Conservation (phyloP, 2,888 invertebrate species). For the Campoplex capitator region DNA sequence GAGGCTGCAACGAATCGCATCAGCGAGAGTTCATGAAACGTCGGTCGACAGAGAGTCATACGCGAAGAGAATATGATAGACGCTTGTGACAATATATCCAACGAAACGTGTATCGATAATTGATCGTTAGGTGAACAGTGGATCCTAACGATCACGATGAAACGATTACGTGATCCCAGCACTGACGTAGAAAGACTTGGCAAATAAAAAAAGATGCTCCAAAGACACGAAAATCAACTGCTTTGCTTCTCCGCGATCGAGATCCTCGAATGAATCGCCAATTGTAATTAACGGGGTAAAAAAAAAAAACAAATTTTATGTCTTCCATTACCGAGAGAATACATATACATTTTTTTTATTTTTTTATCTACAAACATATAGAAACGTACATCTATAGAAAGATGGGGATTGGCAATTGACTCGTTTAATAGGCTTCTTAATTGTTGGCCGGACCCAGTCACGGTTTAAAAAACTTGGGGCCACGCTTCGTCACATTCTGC, state of each 20-base stretch:
- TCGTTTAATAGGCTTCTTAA: slow-evolving; percentile 64
- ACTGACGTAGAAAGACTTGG: slow-evolving; percentile 4
- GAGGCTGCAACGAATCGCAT: slow-evolving; percentile 26
- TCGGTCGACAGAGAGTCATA: slow-evolving; percentile 13
- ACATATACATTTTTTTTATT: not conserved
- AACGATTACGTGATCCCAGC: slow-evolving; percentile 59
- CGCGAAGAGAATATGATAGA: not conserved
- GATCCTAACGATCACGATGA: slow-evolving; percentile 40
- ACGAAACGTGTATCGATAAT: slow-evolving; percentile 39
- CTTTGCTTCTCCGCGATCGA: not conserved
- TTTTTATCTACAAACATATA: not conserved
- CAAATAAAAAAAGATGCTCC: not conserved
- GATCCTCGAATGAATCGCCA: not conserved
- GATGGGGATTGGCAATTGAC: slow-evolving; percentile 70
- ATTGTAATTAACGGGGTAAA: not conserved
- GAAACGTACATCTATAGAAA: not conserved
- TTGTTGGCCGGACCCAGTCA: slow-evolving; percentile 32
- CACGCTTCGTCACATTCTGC: not conserved
- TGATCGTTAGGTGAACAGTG: slow-evolving; percentile 64
- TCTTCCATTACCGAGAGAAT: slow-evolving; percentile 29
- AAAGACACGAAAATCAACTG: not conserved
- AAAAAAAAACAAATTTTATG: not conserved
- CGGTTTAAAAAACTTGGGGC: slow-evolving; percentile 41
- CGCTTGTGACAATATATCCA: not conserved
- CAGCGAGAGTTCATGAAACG: slow-evolving; percentile 47